These are phyloP conservation scores for Clarias laeviceps DNA, from an alignment of 2,797 vertebrate species.

Conservation along the genomic window DNA sequence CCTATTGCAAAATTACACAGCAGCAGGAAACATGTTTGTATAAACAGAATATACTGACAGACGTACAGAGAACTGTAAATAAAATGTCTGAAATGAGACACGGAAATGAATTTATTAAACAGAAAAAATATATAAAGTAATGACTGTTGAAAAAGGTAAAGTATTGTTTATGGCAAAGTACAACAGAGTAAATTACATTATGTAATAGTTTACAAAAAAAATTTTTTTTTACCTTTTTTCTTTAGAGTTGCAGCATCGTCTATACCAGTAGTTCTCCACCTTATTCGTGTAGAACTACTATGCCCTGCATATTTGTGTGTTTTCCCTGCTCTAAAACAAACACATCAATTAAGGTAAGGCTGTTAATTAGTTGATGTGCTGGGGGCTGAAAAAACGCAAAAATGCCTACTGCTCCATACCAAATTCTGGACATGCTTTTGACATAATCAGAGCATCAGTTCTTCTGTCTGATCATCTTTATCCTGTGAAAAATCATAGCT, in stretches of 20 bases:
- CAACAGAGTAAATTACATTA: neutral
- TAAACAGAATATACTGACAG: conserved; percentile 25
- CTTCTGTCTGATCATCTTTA: neutral
- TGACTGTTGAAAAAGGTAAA: neutral
- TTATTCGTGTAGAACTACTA: no score
- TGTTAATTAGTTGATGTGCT: no score
- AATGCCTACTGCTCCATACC: no score
- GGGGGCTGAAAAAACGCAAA: no score
- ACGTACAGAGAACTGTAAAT: conserved; percentile 8
- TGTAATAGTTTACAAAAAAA: neutral
- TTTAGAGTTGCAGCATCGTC: no score
- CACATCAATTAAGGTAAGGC: no score
- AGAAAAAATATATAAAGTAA: neutral
- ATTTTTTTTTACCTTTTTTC: neutral
- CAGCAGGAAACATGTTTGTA: conserved; percentile 10
- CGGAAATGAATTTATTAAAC: neutral
- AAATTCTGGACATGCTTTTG: neutral
- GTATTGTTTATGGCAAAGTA: neutral
- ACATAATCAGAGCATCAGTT: neutral
- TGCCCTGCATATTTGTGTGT: no score
- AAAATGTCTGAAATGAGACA: conserved; percentile 13
- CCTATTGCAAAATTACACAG: neutral
- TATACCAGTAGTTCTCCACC: neutral
- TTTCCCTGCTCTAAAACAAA: no score
- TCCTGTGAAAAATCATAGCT: neutral